Evolutionary conservation across 2,113 vertebrate genomes (phyloP).

Genomic region (Campylomormyrus numenius): DNA sequence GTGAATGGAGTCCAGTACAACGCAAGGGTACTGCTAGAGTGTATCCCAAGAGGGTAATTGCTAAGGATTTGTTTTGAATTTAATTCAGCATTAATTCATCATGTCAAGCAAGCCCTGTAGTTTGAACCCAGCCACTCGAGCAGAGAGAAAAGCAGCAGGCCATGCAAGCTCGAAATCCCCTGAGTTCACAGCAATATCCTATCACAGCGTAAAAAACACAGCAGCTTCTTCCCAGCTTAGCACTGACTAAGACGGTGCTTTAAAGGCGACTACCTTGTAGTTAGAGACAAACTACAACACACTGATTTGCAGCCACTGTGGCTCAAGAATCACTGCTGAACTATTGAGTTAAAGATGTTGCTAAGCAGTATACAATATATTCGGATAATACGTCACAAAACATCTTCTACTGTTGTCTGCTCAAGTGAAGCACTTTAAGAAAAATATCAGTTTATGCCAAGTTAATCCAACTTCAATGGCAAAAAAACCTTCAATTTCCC

Average conservation of each 20-base stretch:
- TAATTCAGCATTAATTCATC: background rate
- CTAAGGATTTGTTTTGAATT: background rate
- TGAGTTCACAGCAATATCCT: background rate
- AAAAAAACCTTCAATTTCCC: background rate
- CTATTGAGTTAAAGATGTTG: background rate
- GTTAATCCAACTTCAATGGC: background rate
- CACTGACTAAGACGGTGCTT: background rate
- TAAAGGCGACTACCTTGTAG: background rate
- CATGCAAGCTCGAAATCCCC: background rate
- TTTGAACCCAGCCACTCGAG: background rate
- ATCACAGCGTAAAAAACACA: background rate
- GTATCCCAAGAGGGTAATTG: background rate
- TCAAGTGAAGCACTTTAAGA: background rate
- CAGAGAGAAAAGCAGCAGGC: background rate
- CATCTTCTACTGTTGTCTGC: background rate
- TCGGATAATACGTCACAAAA: background rate
- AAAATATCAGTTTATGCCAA: background rate
- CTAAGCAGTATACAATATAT: background rate
- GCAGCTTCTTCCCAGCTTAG: background rate
- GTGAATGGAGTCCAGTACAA: background rate
- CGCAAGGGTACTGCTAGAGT: background rate
- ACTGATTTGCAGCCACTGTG: background rate
- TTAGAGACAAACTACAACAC: background rate
- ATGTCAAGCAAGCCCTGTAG: background rate
- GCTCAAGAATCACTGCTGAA: background rate